These are phyloP conservation scores for Sebastes alutus DNA, from an alignment of 2,797 vertebrate genomes.

Conservation along the genomic window DNA sequence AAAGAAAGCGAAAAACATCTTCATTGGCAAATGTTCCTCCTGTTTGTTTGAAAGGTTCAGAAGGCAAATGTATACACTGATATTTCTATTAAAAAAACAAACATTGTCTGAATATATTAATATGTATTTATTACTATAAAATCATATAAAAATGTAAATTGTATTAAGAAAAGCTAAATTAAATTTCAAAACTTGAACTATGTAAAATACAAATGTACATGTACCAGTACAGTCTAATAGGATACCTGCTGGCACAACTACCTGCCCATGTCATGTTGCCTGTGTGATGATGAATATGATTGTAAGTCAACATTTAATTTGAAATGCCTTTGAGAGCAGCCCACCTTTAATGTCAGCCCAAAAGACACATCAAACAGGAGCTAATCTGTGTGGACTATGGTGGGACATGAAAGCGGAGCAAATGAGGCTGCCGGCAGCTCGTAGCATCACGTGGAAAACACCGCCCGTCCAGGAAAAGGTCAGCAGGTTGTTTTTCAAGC, in stretches of 20 bases:
- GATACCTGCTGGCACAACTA: neutral
- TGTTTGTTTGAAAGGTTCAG: neutral
- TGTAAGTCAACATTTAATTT: conserved; percentile 31
- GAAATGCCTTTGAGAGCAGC: conserved; percentile 32
- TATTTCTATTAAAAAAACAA: neutral
- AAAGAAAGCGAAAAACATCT: neutral
- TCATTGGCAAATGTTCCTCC: neutral
- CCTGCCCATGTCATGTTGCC: neutral
- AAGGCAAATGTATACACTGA: neutral
- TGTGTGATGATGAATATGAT: neutral
- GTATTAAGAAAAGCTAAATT: too few relatives aligned
- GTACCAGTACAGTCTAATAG: neutral
- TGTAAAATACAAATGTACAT: neutral
- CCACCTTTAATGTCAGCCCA: conserved; percentile 40
- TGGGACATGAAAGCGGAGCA: conserved; percentile 55
- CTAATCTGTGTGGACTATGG: conserved; percentile 36
- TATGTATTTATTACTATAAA: neutral
- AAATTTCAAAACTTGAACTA: too few relatives aligned
- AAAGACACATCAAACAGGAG: conserved; percentile 53
- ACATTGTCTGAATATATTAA: neutral
- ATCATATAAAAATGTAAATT: neutral
- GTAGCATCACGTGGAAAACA: neutral
- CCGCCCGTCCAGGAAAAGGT: conserved; percentile 25
- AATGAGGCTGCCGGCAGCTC: conserved; percentile 33
- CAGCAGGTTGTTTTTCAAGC: conserved; percentile 21